Conservation (phyloP, 1,140 invertebrate species). For the Vanessa atalanta region DNA sequence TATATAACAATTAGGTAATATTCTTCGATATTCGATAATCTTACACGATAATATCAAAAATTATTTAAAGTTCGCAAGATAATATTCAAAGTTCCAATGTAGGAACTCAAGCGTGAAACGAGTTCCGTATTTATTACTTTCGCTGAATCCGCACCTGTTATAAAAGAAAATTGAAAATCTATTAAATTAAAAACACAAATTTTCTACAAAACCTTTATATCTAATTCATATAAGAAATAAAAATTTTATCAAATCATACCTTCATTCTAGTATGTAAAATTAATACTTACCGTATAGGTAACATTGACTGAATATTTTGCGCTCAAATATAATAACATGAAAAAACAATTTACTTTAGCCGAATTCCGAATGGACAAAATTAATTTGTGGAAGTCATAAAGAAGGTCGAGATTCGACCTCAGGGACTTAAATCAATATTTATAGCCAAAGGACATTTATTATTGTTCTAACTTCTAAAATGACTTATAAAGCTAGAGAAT, state of each 20-base stretch:
- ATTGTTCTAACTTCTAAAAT: conserved; percentile 4
- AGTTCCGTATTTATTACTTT: conserved; percentile 6
- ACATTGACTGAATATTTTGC: not conserved
- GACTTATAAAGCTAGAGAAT: too few species aligned
- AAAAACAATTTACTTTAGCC: not conserved
- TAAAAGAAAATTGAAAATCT: conserved; percentile 8
- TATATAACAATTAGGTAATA: too few species aligned
- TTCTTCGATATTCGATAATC: not conserved
- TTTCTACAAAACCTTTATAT: too few species aligned
- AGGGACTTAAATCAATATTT: conserved; percentile 56
- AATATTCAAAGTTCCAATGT: conserved; percentile 6
- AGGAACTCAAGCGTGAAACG: conserved; percentile 5
- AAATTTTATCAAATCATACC: not conserved
- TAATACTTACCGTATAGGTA: not conserved
- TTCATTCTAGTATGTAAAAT: not conserved
- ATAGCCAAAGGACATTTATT: conserved; percentile 48
- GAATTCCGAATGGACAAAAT: conserved; percentile 60
- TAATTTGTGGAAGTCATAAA: conserved; percentile 62
- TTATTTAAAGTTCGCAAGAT: not conserved
- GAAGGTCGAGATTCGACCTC: conserved; percentile 54
- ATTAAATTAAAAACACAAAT: not conserved
- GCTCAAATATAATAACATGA: not conserved
- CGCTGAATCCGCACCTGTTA: not conserved
- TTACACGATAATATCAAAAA: conserved; percentile 1
- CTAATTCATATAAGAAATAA: not conserved